phyloP scores from a whole-genome alignment of 2,888 invertebrate genomes.

The Diaphora mendica region DNA sequence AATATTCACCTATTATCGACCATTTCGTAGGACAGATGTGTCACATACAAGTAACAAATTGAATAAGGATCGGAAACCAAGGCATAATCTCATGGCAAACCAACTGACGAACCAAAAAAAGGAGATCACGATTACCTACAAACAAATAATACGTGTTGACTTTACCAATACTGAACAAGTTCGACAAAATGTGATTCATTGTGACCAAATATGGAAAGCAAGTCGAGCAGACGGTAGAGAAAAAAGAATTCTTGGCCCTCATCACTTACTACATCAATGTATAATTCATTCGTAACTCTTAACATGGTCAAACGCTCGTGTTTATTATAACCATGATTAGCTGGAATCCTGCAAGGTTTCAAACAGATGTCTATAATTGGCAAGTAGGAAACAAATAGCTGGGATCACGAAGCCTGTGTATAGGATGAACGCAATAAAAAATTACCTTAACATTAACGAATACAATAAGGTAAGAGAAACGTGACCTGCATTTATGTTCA shows the following conservation, averaged over 20 bases:
- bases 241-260: slow-evolving; percentile 64
- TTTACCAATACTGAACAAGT: slow-evolving; percentile 50
- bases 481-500: slow-evolving; percentile 52
- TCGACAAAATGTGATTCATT: slow-evolving; percentile 68
- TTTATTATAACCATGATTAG: slow-evolving; percentile 62
- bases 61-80: slow-evolving; percentile 28
- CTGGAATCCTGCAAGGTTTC: slow-evolving; percentile 65
- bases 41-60: slow-evolving; percentile 22
- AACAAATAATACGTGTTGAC: slow-evolving; percentile 24
- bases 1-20: slow-evolving; percentile 29
- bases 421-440: slow-evolving; percentile 26
- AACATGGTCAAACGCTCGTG: slow-evolving; percentile 68
- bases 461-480: slow-evolving; percentile 48
- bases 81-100: slow-evolving; percentile 32
- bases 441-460: slow-evolving; percentile 18
- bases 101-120: slow-evolving; percentile 22
- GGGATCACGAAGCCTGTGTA: slow-evolving; percentile 37
- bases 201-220: slow-evolving; percentile 66
- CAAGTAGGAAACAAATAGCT: slow-evolving; percentile 68
- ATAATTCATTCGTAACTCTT: slow-evolving; percentile 68
- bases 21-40: slow-evolving; percentile 32
- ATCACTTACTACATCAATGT: slow-evolving; percentile 60
- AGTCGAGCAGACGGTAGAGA: slow-evolving; percentile 55
- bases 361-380: slow-evolving; percentile 63
- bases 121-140: slow-evolving; percentile 30